phyloP scores from a whole-genome alignment of 2,888 invertebrate species.

The Leucophora obtusa region DNA sequence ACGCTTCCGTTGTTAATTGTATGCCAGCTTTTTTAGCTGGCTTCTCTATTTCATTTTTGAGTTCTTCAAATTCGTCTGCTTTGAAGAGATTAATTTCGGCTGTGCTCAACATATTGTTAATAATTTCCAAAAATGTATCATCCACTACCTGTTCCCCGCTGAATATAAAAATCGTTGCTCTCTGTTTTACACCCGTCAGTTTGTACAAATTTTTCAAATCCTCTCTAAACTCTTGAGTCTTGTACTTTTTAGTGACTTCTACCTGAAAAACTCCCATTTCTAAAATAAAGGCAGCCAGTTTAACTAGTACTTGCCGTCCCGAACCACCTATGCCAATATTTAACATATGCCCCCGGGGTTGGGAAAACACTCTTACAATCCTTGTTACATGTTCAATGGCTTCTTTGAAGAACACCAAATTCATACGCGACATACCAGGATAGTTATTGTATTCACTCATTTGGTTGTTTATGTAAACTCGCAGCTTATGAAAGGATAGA shows the following conservation, averaged over 20 bases:
- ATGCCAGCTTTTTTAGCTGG: slow-evolving; percentile 76
- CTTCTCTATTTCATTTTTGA: slow-evolving; percentile 72
- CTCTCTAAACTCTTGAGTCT: slow-evolving; percentile 87
- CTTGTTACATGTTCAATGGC: slow-evolving; percentile 92
- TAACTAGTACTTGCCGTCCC: slow-evolving; percentile 89
- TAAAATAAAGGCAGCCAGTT: slow-evolving; percentile 88
- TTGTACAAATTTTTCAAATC: slow-evolving; percentile 89
- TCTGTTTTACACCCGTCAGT: slow-evolving; percentile 86
- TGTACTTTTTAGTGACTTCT: slow-evolving; percentile 88
- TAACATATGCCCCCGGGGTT: slow-evolving; percentile 89
- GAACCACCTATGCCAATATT: slow-evolving; percentile 93
- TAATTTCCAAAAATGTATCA: slow-evolving; percentile 90
- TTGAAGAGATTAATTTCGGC: slow-evolving; percentile 95
- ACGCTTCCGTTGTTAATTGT: slow-evolving; percentile 83
- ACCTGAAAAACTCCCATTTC: slow-evolving; percentile 89
- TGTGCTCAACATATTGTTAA: slow-evolving; percentile 92
- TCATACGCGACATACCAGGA: slow-evolving; percentile 88
- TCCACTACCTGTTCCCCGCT: slow-evolving; percentile 91
- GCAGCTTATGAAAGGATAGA: slow-evolving; percentile 81
- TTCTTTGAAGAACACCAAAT: slow-evolving; percentile 91
- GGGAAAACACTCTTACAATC: slow-evolving; percentile 90
- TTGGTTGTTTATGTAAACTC: slow-evolving; percentile 80
- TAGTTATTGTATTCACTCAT: slow-evolving; percentile 83
- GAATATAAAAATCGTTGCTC: slow-evolving; percentile 89
- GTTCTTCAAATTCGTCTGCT: slow-evolving; percentile 91